Percentiles rank a stretch among this genome's conserved stretches.
Conservation (phyloP, 2,797 vertebrate species). For the Prunella strophiata region DNA sequence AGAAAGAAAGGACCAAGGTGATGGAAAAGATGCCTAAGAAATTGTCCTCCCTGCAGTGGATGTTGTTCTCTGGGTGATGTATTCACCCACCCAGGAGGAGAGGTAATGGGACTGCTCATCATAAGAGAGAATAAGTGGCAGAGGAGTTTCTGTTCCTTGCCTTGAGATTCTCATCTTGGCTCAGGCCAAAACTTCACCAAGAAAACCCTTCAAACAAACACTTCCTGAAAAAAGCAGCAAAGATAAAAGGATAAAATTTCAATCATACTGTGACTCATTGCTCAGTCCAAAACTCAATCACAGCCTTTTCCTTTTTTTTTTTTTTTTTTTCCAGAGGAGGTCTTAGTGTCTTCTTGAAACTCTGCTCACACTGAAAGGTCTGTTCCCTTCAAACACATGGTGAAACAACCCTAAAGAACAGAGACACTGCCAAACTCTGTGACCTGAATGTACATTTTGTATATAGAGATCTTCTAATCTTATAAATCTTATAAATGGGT, state of each 20-base stretch:
- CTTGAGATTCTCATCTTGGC: background rate
- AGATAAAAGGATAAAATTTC: background rate
- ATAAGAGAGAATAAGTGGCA: background rate
- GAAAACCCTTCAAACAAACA: background rate
- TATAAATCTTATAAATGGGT: background rate
- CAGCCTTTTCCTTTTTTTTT: background rate
- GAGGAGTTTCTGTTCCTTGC: background rate
- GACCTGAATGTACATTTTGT: background rate
- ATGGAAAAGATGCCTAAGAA: background rate
- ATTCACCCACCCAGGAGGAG: background rate
- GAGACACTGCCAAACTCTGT: background rate
- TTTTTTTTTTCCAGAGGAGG: background rate
- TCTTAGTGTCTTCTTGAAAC: background rate
- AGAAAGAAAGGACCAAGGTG: background rate
- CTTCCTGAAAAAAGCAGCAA: background rate
- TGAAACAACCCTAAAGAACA: background rate
- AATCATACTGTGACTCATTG: background rate
- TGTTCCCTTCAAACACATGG: background rate
- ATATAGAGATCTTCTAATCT: background rate
- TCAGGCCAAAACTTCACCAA: background rate
- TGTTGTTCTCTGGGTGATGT: background rate
- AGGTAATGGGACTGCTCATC: background rate
- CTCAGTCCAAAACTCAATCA: background rate
- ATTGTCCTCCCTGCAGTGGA: background rate
- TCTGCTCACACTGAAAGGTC: background rate